Base-by-base conservation (phyloP, 2,888 invertebrate genomes). In the Papilio protenor region DNA sequence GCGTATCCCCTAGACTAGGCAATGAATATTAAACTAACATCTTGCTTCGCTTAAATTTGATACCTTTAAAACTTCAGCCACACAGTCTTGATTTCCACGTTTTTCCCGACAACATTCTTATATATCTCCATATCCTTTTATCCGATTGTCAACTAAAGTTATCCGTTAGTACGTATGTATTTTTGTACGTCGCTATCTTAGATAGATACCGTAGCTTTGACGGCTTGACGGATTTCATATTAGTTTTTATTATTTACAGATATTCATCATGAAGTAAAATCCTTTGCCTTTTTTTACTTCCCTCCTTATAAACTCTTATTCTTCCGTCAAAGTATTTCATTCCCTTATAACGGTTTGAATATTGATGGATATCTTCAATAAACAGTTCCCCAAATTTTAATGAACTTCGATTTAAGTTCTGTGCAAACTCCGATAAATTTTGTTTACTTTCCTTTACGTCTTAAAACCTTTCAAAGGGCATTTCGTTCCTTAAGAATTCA, bases 381-480 rank as follows among this genome's bases (percentile, higher is more conserved):
- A 45, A 69, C 45, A 21, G 45, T 69, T 69, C 21, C 40, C 45
- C 45, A 69, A 69, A 45, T 69, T 69, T 69, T 45, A 73, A 73
- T 73, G 59, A 73, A 73, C 73, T 61, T 73, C 59, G 59, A 73
- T 73, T 73, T 45, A 61, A 61, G 40, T 73, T 73, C 73, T 40
- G 66, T 66, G n/a, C 66, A n/a, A 69, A 69, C 66, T 69, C 45
- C 66, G 66, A 45, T 69, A 69, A 69, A 69, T 69, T 69, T 69
- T 45, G 45, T 69, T 27, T 61, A 61, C 61, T 61, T 69, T 69
- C n/a, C 45, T n/a, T 69, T 69, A 69, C 66, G 12, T 69, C 45
- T 45, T 45, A 21, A 40, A 66, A 66, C 66, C 66, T n/a, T 69
- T 69, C 21, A 45, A 69, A 69, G 45, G 66, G n/a, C n/a, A 40